Base-by-base conservation (phyloP, 92 coral and sea anemone genomes). In the Actinostola sp. region DNA sequence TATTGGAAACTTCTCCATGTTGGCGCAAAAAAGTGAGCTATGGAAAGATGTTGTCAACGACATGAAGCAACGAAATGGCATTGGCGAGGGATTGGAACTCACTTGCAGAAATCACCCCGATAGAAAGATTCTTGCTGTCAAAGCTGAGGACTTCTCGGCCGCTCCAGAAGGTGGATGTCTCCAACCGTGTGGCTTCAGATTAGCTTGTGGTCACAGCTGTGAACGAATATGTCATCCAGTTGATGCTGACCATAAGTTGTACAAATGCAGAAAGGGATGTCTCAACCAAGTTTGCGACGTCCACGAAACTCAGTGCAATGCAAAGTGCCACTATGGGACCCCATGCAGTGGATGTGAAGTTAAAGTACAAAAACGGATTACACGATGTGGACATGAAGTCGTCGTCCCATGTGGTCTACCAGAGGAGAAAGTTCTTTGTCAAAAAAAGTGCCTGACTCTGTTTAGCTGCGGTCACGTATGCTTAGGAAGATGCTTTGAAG, bases 131-230 rank as follows among this genome's bases (percentile, higher is more conserved):
- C 31, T 45, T 17, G 92, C 92, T 0, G 46, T 28, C 20, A 63
- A 12, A 26, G 84, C 85, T 13, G 82, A 54, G 9, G 96, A 93
- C 72, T 93, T 93, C 44, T 52, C 55, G 38, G 71, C 63, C 42
- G 96, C 92, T 0, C 98, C 98, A 21, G 93, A 83, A 53, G 98
- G 98, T 0, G 98, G 98, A 7, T 93, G 98, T 35, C 67, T 54
- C 34, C 45, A 80, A 66, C 96, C 87, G 20, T 93, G 98, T 70
- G 69, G 66, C 42, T 80, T 74, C 61, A 96, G 96, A 24, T 84
- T 93, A 30, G 86, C 64, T 25, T 93, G 98, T 66, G 98, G 98
- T 19, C 98, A 93, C 66, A 69, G 30, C 72, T 93, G 98, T 66
- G 87, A 80, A 61, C 77, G 81, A 54, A 77, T 80, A 56, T 93